These are phyloP conservation scores for Idaea biselata DNA, from an alignment of 2,888 invertebrate species.

Conservation along the genomic window DNA sequence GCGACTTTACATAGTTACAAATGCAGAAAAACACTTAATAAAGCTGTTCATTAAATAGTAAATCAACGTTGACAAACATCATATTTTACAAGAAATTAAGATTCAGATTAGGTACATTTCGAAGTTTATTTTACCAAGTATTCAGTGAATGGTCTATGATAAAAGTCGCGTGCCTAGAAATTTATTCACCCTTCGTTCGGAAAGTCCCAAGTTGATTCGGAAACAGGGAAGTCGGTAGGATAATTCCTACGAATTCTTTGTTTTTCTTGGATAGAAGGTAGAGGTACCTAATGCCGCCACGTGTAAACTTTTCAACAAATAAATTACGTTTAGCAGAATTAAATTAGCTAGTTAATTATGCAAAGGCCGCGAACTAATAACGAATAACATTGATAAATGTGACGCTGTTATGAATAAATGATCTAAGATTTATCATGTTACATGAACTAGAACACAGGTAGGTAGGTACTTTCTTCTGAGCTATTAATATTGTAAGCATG, in stretches of 20 bases:
- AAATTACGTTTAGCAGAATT: background rate
- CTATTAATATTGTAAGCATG: background rate
- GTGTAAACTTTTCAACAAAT: conserved; percentile 1
- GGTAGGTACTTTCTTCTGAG: background rate
- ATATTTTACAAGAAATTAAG: background rate
- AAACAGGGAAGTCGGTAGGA: background rate
- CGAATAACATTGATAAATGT: background rate
- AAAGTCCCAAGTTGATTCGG: background rate
- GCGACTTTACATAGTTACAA: too few species aligned
- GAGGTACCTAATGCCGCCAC: background rate
- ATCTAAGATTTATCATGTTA: too few species aligned
- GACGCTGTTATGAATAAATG: background rate
- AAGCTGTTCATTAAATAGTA: background rate
- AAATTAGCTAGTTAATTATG: background rate
- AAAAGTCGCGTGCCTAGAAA: background rate
- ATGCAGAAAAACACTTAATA: too few species aligned
- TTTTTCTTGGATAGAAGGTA: background rate
- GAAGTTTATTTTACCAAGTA: background rate
- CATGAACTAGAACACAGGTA: background rate
- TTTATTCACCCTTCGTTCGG: background rate
- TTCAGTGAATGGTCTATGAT: background rate
- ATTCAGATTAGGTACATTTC: background rate
- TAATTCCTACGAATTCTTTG: background rate
- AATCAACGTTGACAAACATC: background rate
- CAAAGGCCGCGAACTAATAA: background rate